Evolutionary conservation across 2,888 invertebrate species (phyloP).

Genomic region (Apodemia mormo): DNA sequence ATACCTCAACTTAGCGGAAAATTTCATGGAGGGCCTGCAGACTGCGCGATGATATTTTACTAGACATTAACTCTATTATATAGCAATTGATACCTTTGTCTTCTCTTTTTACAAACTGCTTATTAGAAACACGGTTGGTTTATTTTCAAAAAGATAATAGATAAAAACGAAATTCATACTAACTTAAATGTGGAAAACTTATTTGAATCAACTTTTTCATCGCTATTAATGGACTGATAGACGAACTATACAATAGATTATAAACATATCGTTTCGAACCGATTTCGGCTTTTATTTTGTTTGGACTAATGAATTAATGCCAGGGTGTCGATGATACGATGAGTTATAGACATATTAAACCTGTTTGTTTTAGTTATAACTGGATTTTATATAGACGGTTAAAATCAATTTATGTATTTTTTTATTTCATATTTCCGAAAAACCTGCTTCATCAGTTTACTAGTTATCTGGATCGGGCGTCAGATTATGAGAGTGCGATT

Average conservation of each 20-base stretch:
- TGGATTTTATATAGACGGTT: neutral
- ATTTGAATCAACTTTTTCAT: neutral
- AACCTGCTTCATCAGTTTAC: neutral
- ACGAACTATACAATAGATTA: neutral
- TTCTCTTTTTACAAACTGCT: no score
- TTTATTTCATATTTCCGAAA: neutral
- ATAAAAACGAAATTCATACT: neutral
- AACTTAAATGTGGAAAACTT: neutral
- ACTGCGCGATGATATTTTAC: no score
- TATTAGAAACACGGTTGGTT: no score
- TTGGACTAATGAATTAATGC: slow-evolving; percentile 5
- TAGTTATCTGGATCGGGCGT: no score
- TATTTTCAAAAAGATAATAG: no score
- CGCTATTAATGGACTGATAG: neutral
- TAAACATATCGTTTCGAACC: neutral
- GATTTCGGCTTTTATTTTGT: neutral
- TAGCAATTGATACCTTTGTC: no score
- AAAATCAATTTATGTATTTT: neutral
- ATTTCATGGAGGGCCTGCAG: no score
- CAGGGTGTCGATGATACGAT: neutral
- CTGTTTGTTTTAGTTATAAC: neutral
- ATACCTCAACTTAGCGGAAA: no score
- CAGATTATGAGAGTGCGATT: no score
- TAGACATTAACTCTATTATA: no score
- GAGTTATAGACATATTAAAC: neutral